Percentiles rank a stretch among this genome's conserved stretches.
phyloP scores from a whole-genome alignment of 2,797 vertebrate genomes.

The Falco naumanni region DNA sequence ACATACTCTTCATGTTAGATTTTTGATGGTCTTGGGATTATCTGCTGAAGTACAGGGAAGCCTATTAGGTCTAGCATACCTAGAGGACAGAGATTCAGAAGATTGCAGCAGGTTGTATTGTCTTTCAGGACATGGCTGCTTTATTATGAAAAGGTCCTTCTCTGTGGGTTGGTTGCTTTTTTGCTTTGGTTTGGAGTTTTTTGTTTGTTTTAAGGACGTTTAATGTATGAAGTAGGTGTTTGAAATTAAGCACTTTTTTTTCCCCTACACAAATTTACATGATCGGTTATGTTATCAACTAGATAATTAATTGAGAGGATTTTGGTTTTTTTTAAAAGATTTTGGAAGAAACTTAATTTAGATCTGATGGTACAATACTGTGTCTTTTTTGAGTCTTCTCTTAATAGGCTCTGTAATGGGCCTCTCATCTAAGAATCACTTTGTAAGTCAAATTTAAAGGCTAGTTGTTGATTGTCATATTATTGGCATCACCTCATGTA shows the following conservation, averaged over 20 bases:
- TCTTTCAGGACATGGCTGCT: background rate
- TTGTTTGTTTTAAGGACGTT: background rate
- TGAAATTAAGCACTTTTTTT: background rate
- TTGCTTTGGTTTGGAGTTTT: background rate
- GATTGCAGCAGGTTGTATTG: background rate
- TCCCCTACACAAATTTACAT: background rate
- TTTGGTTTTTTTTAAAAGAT: background rate
- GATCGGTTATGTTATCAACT: background rate
- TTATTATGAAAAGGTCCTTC: background rate
- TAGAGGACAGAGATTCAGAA: background rate
- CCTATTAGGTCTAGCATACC: background rate
- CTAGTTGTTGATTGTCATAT: background rate
- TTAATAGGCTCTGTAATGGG: background rate
- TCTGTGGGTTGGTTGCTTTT: background rate
- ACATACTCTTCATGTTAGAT: accelerated
- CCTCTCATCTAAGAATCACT: background rate
- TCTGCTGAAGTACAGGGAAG: background rate
- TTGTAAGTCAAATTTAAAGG: background rate
- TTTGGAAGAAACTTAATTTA: background rate
- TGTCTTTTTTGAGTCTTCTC: background rate
- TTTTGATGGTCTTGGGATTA: background rate
- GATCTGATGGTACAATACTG: background rate
- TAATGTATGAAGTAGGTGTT: background rate
- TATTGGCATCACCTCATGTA: background rate
- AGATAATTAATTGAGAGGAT: background rate